Evolutionary conservation across 1,140 invertebrate species (phyloP), one percentile per base, ranked within the genome.

Genomic region (Episyrphus balteatus): DNA sequence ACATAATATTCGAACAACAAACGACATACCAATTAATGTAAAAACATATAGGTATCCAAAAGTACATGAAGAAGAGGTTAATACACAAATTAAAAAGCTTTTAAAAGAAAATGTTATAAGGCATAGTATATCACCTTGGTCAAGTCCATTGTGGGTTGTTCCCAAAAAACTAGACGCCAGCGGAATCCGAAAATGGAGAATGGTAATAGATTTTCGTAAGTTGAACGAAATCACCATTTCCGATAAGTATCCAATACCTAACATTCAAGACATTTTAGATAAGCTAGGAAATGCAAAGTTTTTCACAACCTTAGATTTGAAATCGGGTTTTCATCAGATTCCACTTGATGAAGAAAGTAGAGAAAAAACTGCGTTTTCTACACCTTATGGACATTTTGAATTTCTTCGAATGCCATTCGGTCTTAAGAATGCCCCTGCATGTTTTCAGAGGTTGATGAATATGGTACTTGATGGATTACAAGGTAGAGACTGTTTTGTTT

Each of bases 361-460:
- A 30, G 44, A 59, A 0, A 74, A 75, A 57, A 76, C 74, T 3
- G 72, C 70, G 7, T 75, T 75, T 46, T 57, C 55, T 19, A 47
- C 34, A 13, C 18, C 10, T 14, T n/a, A 30, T 13, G 45, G 45
- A 14, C 32, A 38, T 11, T 47, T 14, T 47, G 34, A 26, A 34
- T 47, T 18, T 31, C 38, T 13, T n/a, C 18, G 45, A 7, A 17
- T 47, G 18, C 12, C 19, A 15, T 39, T 39, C 32, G 45, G 45
- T 14, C 12, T 47, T 6, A 40, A 39, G 31, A 47, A 40, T 47
- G 18, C 12, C 15, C 63, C 67, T 9, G 50, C 50, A 0, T 48
- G 51, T 0, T 62, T 62, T 26, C 51, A 54, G 12, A 7, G 55
- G n/a, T 31, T 55, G 2, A 59, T 65, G 45, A 53, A 65, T n/a